phyloP scores from a whole-genome alignment of 2,888 invertebrate species.

The Ornithoptera alexandrae region DNA sequence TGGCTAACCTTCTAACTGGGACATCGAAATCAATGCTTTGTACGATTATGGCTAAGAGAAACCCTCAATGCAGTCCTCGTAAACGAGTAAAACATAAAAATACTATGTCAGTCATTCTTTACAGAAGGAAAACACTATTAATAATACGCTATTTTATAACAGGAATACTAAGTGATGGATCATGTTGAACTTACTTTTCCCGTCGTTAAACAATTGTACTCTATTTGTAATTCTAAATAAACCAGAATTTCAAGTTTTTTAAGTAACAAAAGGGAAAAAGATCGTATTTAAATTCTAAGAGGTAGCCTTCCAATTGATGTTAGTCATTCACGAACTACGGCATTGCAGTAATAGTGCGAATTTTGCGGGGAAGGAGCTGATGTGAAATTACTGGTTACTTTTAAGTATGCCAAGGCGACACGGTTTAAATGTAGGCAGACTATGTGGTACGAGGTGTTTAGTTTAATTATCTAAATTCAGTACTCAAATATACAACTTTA shows the following conservation, averaged over 20 bases:
- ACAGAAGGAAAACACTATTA: too few species aligned
- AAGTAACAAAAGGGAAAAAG: neutral
- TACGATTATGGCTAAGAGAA: too few species aligned
- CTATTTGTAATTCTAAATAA: neutral
- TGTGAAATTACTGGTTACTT: slow-evolving; percentile 26
- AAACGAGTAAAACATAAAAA: too few species aligned
- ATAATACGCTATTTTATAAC: too few species aligned
- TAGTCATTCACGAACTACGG: slow-evolving; percentile 19
- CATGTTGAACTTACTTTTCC: too few species aligned
- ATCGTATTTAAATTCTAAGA: neutral
- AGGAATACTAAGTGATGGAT: too few species aligned
- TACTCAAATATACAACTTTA: neutral
- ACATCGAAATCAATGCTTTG: too few species aligned
- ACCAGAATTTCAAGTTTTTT: neutral
- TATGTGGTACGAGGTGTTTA: slow-evolving; percentile 17
- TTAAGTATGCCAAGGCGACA: slow-evolving; percentile 41
- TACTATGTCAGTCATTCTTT: too few species aligned
- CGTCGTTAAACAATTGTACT: neutral
- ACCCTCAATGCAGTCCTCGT: too few species aligned
- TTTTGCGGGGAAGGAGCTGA: slow-evolving; percentile 24
- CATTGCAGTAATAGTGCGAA: slow-evolving; percentile 13
- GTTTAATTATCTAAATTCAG: slow-evolving; percentile 19
- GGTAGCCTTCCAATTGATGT: slow-evolving; percentile 12
- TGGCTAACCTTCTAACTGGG: too few species aligned
- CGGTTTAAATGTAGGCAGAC: slow-evolving; percentile 20